Base-by-base conservation (phyloP, 1,140 invertebrate genomes). In the Anagrus nilaparvatae region DNA sequence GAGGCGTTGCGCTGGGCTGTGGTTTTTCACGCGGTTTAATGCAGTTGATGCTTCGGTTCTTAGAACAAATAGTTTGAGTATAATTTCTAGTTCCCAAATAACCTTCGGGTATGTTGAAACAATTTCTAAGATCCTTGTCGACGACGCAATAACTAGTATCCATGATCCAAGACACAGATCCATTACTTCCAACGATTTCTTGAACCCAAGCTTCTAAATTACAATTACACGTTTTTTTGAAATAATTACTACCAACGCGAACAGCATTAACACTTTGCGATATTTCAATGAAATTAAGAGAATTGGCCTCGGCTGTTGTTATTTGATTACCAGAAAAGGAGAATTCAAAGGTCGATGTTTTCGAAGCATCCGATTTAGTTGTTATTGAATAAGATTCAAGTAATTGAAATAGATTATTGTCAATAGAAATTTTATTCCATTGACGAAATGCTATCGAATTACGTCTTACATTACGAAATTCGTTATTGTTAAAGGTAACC, bases 121-220 rank as follows among this genome's bases (percentile, higher is more conserved):
- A 83, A 18, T 61, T 63, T 6, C 76, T 70, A 6, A 82, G 58
- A 4, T 71, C 51, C 16, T 69, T 59, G 47, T 76, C 71, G 0
- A 80, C 69, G 10, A 70, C 69, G 51, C 81, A 84, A 47, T 70
- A 77, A 53, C 76, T 81, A 17, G 75, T 73, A 36, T 72, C 60
- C 52, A 72, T 67, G 46, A 56, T 71, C 66, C 46, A 61, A 43
- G 48, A 55, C 38, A 41, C 49, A 16, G 56, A 59, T 28, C 50
- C 55, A 43, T 67, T 58, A 16, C 52, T 65, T 2, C 60, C 67
- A 2, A 74, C 63, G 5, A 75, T 59, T 39, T 68, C 58, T 2
- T 56, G 55, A 16, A 81, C 53, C 73, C 74, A 79, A 16, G 56
- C 47, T 10, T 68, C 67, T 19, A 80, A 65, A 33, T 75, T 70